Evolutionary conservation across 2,888 invertebrate genomes (phyloP), one percentile per base, ranked within the genome.

Genomic region (Dascillus cervinus): DNA sequence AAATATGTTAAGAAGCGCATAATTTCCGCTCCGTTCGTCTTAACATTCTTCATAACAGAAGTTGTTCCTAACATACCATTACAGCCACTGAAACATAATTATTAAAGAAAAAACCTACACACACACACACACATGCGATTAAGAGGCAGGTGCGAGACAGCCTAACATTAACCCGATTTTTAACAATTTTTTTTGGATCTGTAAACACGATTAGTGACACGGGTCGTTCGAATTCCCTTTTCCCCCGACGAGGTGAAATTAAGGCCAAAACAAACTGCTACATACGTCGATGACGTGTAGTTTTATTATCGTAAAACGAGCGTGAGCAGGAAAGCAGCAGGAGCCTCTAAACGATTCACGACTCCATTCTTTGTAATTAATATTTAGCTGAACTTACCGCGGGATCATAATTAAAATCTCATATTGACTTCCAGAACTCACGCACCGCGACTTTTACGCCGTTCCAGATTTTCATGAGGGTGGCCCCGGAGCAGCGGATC

Each of bases 321-420:
- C 39, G 34, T 33, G 36, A 34, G 42, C 26, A 37, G 34, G 29
- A 36, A 37, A 42, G 23, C 43, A 34, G 45, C 45, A 32, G 43
- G 45, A 41, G 37, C 37, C 39, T 39, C 41, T 45, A 45, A 45
- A 45, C 45, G 43, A 38, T 44, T 43, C 45, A 45, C 45, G 45
- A 45, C 37, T 41, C 39, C 37, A 43, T 45, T 43, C 42, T 41
- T 43, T 41, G 45, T 42, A 44, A 44, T 44, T 44, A 44, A 44
- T 44, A 44, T 44, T 44, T 44, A 44, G 39, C 35, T 42, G 45
- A 33, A 37, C 37, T 41, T 39, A 34, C 39, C 38, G 31, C 38
- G 29, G 38, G 36, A 45, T 45, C 45, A 39, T 45, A 45, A 45
- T 45, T 45, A 45, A 45, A 45, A 45, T 45, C 45, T 45, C 39